Conservation (phyloP, 1,140 invertebrate genomes). For the Tribolium castaneum region DNA sequence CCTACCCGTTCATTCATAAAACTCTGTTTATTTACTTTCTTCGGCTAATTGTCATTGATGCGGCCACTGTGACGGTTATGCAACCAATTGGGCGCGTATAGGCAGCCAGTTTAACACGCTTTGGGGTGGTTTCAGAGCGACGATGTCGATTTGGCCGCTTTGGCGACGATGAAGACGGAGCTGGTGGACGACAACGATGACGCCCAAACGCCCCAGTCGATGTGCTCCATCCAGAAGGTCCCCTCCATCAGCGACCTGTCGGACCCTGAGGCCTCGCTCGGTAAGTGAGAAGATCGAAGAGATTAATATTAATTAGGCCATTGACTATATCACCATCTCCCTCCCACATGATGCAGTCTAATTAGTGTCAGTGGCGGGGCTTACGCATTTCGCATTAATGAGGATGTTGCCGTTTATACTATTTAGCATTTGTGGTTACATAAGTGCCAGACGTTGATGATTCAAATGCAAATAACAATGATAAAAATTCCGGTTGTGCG, state of each 20-base stretch:
- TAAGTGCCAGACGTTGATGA: slow-evolving; percentile 18
- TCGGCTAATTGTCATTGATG: slow-evolving; percentile 2
- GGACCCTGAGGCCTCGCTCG: slow-evolving; percentile 83
- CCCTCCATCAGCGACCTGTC: slow-evolving; percentile 86
- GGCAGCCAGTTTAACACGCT: not conserved
- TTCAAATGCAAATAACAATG: not conserved
- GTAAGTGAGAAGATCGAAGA: slow-evolving; percentile 70
- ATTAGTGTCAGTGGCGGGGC: slow-evolving; percentile 14
- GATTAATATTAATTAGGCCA: not conserved
- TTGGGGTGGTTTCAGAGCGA: slow-evolving; percentile 50
- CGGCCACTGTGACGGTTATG: not conserved
- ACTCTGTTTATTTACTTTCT: slow-evolving; percentile 29
- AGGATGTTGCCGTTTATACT: slow-evolving; percentile 47
- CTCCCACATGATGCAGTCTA: slow-evolving; percentile 17
- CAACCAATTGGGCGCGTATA: not conserved
- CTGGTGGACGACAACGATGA: slow-evolving; percentile 58
- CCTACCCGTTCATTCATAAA: slow-evolving; percentile 39
- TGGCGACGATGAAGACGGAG: slow-evolving; percentile 60
- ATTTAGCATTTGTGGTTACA: slow-evolving; percentile 38
- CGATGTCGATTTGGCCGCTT: slow-evolving; percentile 46
- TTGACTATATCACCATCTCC: not conserved
- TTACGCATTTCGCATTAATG: slow-evolving; percentile 39
- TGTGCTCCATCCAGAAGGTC: slow-evolving; percentile 81
- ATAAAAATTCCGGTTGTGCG: slow-evolving; percentile 3
- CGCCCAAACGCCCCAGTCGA: slow-evolving; percentile 50